Percentiles rank a stretch among this genome's conserved stretches.
Conservation (phyloP, 2,113 vertebrate species). For the Eretmochelys imbricata region DNA sequence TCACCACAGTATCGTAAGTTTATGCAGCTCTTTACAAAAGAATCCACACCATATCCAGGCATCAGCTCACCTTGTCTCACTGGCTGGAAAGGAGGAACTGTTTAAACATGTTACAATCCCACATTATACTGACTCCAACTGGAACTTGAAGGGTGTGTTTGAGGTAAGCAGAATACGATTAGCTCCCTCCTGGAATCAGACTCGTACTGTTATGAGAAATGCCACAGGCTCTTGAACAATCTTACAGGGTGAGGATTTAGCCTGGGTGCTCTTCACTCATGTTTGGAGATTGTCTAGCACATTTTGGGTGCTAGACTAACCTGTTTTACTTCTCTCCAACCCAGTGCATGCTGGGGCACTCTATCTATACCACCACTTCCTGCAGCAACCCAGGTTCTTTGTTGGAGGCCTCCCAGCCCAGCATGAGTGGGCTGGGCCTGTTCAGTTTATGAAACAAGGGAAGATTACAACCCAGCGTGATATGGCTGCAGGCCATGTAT, state of each 20-base stretch:
- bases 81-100: not conserved
- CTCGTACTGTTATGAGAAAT: fast-evolving
- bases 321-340: not conserved
- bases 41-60: not conserved
- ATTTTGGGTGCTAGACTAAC: not conserved
- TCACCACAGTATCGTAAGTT: not conserved
- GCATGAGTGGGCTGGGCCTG: not conserved
- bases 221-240: not conserved
- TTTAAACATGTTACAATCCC: not conserved
- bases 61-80: fast-evolving
- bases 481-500: not conserved
- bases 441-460: not conserved
- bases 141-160: not conserved
- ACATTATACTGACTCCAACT: not conserved
- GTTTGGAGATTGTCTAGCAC: not conserved
- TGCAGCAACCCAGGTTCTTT: not conserved
- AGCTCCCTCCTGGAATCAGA: not conserved
- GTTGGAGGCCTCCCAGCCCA: not conserved
- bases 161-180: not conserved
- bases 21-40: not conserved
- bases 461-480: not conserved
- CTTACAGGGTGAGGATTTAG: fast-evolving
- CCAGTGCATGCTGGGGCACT: not conserved
- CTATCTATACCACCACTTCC: not conserved
- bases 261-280: fast-evolving